These are phyloP conservation scores for Drosophila cyrtoloma DNA, from an alignment of 2,888 invertebrate species.

Conservation along the genomic window DNA sequence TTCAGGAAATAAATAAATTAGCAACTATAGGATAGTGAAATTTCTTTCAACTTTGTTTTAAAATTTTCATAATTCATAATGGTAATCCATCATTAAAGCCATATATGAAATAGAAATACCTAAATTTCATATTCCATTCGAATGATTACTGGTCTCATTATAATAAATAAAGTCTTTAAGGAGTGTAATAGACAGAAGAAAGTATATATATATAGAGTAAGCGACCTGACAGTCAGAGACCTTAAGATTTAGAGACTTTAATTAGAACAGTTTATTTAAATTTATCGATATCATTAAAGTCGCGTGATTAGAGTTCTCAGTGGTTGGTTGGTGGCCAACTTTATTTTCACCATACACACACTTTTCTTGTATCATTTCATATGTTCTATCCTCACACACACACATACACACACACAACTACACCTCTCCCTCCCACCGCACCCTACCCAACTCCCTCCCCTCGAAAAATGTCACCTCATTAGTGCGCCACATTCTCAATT, in stretches of 20 bases:
- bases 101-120: background rate
- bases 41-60: background rate
- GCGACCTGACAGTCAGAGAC: too few relatives aligned
- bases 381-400: slow-evolving; percentile 40
- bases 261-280: background rate
- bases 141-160: background rate
- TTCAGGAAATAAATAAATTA: background rate
- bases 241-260: background rate
- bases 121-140: background rate
- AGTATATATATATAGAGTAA: background rate
- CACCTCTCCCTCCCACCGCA: slow-evolving; percentile 21
- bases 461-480: slow-evolving; percentile 72
- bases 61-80: background rate
- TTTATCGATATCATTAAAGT: background rate
- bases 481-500: slow-evolving; percentile 85
- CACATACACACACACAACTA: slow-evolving; percentile 28
- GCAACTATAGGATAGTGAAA: background rate
- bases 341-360: slow-evolving; percentile 13
- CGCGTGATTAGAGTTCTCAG: background rate
- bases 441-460: background rate
- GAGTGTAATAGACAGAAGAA: background rate
- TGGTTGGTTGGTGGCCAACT: background rate
- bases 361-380: slow-evolving; percentile 47
- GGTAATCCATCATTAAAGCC: background rate
- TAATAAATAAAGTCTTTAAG: background rate